These are phyloP conservation scores for Parambassis ranga DNA, from an alignment of 2,797 vertebrate species.

Conservation along the genomic window DNA sequence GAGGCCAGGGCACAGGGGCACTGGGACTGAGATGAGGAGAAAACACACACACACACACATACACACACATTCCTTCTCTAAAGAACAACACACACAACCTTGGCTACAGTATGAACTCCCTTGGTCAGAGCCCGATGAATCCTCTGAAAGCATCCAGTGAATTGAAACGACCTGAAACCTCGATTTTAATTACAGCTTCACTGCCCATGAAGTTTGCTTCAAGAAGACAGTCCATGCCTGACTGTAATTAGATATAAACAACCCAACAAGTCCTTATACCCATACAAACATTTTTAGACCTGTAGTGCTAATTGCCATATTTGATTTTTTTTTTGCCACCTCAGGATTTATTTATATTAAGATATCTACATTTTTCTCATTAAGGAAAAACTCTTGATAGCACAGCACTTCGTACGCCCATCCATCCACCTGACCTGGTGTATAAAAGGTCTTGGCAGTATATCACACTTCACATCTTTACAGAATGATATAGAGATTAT, in stretches of 20 bases:
- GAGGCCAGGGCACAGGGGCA: conserved; percentile 74
- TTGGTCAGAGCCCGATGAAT: conserved; percentile 68
- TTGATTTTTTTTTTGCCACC: no score
- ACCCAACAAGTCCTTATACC: conserved; percentile 7
- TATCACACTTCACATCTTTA: no score
- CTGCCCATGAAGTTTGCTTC: conserved; percentile 38
- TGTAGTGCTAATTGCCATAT: no score
- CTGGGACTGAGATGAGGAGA: conserved; percentile 67
- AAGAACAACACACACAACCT: conserved; percentile 71
- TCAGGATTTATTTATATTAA: no score
- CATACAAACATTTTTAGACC: background rate
- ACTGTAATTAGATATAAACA: conserved; percentile 34
- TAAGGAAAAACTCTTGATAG: background rate
- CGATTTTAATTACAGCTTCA: conserved; percentile 68
- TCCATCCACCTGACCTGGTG: background rate
- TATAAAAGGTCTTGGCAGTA: no score
- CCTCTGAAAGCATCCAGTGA: conserved; percentile 74
- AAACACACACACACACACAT: conserved; percentile 50
- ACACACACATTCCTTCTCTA: conserved; percentile 63
- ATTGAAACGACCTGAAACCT: conserved; percentile 73
- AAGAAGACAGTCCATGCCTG: conserved; percentile 11
- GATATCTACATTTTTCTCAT: no score
- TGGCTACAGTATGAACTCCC: conserved; percentile 70
- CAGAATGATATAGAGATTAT: background rate
- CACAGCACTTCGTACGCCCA: background rate